Evolutionary conservation across 2,888 invertebrate species (phyloP).

Genomic region (Cheilosia vernalis): DNA sequence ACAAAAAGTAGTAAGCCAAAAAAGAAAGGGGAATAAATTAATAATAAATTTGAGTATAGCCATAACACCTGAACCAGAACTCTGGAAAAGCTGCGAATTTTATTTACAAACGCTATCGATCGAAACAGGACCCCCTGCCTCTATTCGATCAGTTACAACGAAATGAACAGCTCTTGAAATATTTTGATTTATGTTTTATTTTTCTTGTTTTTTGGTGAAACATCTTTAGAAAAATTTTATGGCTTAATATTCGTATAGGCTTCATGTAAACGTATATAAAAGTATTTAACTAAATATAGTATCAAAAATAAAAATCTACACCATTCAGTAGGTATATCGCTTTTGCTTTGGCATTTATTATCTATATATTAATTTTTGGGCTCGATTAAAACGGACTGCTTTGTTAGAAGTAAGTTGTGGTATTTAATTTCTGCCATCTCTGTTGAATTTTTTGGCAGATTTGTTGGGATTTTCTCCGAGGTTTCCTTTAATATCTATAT

Average conservation of each 20-base stretch:
- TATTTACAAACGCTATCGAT: too few relatives aligned
- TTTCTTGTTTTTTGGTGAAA: too few relatives aligned
- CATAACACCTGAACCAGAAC: too few relatives aligned
- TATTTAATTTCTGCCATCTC: constrained; percentile 11
- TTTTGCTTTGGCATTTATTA: constrained; percentile 45
- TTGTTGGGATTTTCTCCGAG: constrained; percentile 67
- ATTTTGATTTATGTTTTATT: too few relatives aligned
- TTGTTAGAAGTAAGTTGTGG: neutral
- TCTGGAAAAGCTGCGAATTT: too few relatives aligned
- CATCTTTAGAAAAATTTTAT: neutral
- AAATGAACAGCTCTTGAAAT: too few relatives aligned
- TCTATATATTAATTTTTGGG: constrained; percentile 10
- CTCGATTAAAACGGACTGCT: constrained; percentile 6
- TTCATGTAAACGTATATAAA: neutral
- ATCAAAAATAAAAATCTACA: constrained; percentile 2
- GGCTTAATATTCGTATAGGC: neutral
- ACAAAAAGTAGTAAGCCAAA: too few relatives aligned
- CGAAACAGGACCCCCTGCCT: too few relatives aligned
- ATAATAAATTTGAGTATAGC: too few relatives aligned
- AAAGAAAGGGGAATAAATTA: too few relatives aligned
- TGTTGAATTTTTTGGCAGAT: constrained; percentile 28
- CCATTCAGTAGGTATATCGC: constrained; percentile 28
- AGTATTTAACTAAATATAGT: constrained; percentile 22
- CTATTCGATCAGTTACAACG: too few relatives aligned
- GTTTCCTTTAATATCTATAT: neutral